These are phyloP conservation scores for Tetragnatha montana DNA, from an alignment of 2,888 invertebrate genomes.

Conservation along the genomic window DNA sequence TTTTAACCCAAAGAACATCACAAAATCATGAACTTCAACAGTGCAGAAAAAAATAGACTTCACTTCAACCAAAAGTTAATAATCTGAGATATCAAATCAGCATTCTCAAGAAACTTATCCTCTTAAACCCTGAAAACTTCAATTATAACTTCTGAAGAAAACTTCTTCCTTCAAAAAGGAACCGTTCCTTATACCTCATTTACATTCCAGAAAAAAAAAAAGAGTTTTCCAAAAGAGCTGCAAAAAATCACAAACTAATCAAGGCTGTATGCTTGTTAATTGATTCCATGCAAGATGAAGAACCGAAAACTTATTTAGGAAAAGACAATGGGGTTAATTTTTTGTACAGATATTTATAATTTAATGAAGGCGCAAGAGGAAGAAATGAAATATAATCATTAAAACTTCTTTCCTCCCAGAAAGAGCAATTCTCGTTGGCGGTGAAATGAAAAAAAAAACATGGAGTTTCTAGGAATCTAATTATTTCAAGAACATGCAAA, in stretches of 20 bases:
- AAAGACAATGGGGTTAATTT: slow-evolving; percentile 44
- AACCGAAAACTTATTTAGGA: slow-evolving; percentile 34
- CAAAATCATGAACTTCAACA: too few species aligned
- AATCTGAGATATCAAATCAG: background rate
- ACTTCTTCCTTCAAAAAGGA: background rate
- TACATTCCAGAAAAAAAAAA: background rate
- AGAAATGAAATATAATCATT: slow-evolving; percentile 53
- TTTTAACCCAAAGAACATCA: too few species aligned
- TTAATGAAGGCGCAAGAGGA: slow-evolving; percentile 29
- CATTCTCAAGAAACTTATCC: background rate
- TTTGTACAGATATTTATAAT: slow-evolving; percentile 51
- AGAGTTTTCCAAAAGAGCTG: background rate
- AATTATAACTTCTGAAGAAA: slow-evolving; percentile 46
- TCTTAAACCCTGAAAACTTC: slow-evolving; percentile 14
- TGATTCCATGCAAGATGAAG: slow-evolving; percentile 20
- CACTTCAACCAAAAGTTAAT: too few species aligned
- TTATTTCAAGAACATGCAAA: slow-evolving; percentile 19
- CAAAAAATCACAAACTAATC: slow-evolving; percentile 36
- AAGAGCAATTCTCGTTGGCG: slow-evolving; percentile 2
- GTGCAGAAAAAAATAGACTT: too few species aligned
- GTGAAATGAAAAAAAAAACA: slow-evolving; percentile 23
- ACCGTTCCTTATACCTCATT: slow-evolving; percentile 30
- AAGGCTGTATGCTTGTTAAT: slow-evolving; percentile 41
- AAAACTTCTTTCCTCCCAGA: background rate
- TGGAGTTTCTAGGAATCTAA: slow-evolving; percentile 24